These are phyloP conservation scores for Amphimallon solstitiale DNA, from an alignment of 2,888 invertebrate genomes.

Conservation along the genomic window DNA sequence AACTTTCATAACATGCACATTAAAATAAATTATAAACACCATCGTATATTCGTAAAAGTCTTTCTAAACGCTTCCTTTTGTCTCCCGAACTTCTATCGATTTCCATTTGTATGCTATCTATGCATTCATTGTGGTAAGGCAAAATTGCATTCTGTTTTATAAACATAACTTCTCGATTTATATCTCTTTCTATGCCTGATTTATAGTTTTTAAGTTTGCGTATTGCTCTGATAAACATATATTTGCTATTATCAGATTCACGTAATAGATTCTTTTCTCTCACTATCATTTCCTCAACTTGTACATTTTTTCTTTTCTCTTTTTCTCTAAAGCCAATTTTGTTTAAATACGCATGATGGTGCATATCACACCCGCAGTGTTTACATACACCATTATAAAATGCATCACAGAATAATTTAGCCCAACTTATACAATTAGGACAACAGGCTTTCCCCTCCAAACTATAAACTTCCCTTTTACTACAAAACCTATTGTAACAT, in stretches of 20 bases:
- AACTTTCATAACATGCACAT: too few relatives aligned
- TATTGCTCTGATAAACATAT: background rate
- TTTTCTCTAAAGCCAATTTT: background rate
- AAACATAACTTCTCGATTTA: background rate
- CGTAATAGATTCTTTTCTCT: background rate
- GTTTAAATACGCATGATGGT: background rate
- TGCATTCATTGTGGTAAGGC: background rate
- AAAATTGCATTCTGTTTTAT: background rate
- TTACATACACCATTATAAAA: background rate
- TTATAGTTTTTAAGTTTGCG: background rate
- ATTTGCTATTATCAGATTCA: too few relatives aligned
- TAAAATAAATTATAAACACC: background rate
- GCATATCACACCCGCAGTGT: background rate
- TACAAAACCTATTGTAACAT: background rate
- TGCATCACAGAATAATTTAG: background rate
- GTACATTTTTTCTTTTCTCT: background rate
- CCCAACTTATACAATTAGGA: background rate
- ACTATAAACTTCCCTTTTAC: background rate
- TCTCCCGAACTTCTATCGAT: background rate
- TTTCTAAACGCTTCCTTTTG: background rate
- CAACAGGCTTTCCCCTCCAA: slow-evolving; percentile 4
- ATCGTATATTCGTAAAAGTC: background rate
- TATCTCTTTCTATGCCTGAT: background rate
- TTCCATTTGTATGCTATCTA: background rate
- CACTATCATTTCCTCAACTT: background rate